phyloP scores from a whole-genome alignment of 2,113 vertebrate genomes.

The Melanocharis versteri region DNA sequence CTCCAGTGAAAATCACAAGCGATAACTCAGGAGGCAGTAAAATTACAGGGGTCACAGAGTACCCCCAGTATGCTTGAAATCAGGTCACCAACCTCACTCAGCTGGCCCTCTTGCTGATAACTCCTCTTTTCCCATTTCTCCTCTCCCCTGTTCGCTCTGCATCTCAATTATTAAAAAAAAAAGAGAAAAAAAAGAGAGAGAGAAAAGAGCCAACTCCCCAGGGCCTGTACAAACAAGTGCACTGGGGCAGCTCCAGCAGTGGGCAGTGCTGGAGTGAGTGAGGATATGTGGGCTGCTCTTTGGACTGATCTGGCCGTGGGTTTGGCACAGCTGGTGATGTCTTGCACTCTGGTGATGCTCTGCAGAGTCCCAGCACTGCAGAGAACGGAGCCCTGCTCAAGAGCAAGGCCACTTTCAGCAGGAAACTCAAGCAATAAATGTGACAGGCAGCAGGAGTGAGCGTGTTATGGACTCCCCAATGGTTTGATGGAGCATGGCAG shows the following conservation, averaged over 20 bases:
- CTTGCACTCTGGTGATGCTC: background rate
- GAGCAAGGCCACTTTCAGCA: background rate
- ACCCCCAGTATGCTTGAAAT: background rate
- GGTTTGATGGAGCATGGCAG: background rate
- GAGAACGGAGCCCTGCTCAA: background rate
- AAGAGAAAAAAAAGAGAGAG: too few species aligned
- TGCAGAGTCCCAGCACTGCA: background rate
- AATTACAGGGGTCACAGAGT: slow-evolving; percentile 5
- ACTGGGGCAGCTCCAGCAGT: background rate
- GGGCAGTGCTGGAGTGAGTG: background rate
- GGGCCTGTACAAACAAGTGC: background rate
- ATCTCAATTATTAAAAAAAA: background rate
- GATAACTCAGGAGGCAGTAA: slow-evolving; percentile 52
- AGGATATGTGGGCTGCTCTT: background rate
- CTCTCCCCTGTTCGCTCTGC: background rate
- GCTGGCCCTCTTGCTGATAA: slow-evolving; percentile 23
- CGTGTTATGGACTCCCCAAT: background rate
- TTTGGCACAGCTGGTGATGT: background rate
- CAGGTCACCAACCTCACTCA: slow-evolving; percentile 30
- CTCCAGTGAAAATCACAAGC: slow-evolving; percentile 51
- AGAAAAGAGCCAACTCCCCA: background rate
- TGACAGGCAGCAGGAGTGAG: background rate
- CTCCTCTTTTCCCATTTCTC: background rate
- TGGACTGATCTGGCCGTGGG: background rate
- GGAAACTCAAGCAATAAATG: background rate